Evolutionary conservation across 2,888 invertebrate genomes (phyloP).

Genomic region (Xanthorhoe spadicearia): DNA sequence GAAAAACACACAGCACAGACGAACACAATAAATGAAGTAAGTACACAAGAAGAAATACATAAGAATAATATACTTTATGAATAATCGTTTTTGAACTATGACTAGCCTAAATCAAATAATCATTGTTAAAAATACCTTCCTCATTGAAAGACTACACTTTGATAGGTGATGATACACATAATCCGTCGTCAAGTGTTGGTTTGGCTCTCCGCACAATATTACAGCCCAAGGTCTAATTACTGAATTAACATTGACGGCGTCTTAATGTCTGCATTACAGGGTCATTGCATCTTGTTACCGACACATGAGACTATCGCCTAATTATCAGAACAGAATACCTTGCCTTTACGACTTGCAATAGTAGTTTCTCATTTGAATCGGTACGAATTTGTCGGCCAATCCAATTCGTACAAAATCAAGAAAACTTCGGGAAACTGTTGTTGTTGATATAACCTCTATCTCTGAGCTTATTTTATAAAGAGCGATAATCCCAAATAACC

Average conservation of each 20-base stretch:
- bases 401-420: constrained; percentile 6
- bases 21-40: too few species aligned
- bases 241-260: constrained; percentile 25
- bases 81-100: background rate
- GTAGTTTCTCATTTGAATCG: background rate
- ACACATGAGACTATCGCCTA: constrained; percentile 16
- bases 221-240: constrained; percentile 24
- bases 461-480: constrained; percentile 16
- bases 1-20: too few species aligned
- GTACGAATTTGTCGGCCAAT: background rate
- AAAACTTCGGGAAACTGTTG: constrained; percentile 12
- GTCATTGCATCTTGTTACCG: constrained; percentile 22
- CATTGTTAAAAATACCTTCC: background rate
- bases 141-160: background rate
- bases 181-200: constrained; percentile 4
- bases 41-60: too few species aligned
- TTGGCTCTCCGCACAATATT: background rate
- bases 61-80: background rate
- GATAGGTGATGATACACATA: background rate
- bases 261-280: constrained; percentile 21
- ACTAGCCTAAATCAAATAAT: background rate
- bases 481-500: constrained; percentile 22
- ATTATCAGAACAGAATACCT: constrained; percentile 7
- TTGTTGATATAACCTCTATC: constrained; percentile 21
- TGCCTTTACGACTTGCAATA: background rate